Percentiles rank a stretch among this genome's conserved stretches.
Conservation (phyloP, 2,797 vertebrate species). For the Brachymystax lenok region DNA sequence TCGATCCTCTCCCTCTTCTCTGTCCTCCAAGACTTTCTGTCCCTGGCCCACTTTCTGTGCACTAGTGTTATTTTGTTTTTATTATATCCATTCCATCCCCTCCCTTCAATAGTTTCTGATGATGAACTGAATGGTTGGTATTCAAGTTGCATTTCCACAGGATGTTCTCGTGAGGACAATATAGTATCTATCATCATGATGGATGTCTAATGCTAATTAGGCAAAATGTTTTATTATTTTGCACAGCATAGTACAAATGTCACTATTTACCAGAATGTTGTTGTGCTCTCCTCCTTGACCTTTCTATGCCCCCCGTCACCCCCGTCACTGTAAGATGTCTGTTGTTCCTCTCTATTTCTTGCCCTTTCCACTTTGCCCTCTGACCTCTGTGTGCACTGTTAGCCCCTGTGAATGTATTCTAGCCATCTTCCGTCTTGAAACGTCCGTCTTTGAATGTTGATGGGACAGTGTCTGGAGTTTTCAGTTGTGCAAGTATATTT, state of each 20-base stretch:
- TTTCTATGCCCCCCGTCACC: background rate
- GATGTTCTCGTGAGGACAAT: conserved; percentile 28
- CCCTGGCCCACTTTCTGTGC: conserved; percentile 1
- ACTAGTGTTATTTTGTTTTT: background rate
- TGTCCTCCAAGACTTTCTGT: background rate
- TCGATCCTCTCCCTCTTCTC: too few relatives aligned
- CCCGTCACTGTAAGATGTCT: background rate
- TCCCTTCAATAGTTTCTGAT: conserved; percentile 7
- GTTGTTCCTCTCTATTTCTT: conserved; percentile 7
- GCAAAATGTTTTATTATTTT: conserved; percentile 19
- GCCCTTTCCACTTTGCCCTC: conserved; percentile 13
- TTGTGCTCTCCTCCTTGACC: background rate
- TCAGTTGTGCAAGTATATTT: conserved; percentile 32
- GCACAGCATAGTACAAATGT: conserved; percentile 34
- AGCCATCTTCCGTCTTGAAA: conserved; percentile 9
- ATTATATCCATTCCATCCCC: background rate
- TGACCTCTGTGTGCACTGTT: conserved; percentile 21
- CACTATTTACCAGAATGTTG: conserved; percentile 21
- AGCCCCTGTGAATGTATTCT: conserved; percentile 38
- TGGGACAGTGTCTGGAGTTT: conserved; percentile 24
- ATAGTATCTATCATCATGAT: conserved; percentile 17
- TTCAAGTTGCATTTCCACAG: conserved; percentile 32
- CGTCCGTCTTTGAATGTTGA: conserved; percentile 8
- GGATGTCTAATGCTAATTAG: conserved; percentile 26
- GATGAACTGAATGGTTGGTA: conserved; percentile 27